Conservation (phyloP, 1,140 invertebrate genomes). For the Hyles euphorbiae region DNA sequence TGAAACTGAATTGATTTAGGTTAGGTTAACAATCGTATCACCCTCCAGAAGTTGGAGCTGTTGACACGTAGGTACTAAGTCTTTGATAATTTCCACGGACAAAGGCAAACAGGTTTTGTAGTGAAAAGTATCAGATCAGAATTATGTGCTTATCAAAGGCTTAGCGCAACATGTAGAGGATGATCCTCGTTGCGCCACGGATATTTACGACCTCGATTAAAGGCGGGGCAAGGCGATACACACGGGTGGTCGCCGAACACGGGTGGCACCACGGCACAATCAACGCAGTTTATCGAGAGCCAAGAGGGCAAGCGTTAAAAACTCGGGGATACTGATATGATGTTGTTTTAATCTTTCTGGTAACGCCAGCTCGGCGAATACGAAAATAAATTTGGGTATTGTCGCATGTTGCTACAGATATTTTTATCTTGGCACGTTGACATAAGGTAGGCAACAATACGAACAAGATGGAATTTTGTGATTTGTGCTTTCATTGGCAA, state of each 20-base stretch:
- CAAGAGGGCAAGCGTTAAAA: slow-evolving; percentile 53
- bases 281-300: slow-evolving; percentile 53
- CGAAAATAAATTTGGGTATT: slow-evolving; percentile 32
- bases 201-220: slow-evolving; percentile 64
- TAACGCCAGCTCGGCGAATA: slow-evolving; percentile 22
- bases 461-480: slow-evolving; percentile 33
- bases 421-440: slow-evolving; percentile 44
- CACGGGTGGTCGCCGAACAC: slow-evolving; percentile 52
- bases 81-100: slow-evolving; percentile 21
- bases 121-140: slow-evolving; percentile 16
- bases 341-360: slow-evolving; percentile 32
- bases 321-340: slow-evolving; percentile 38
- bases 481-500: slow-evolving; percentile 39
- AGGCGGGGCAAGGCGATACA: slow-evolving; percentile 17
- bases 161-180: slow-evolving; percentile 38
- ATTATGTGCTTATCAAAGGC: slow-evolving; percentile 52
- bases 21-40: too few species aligned
- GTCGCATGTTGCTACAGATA: slow-evolving; percentile 28
- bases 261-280: slow-evolving; percentile 41
- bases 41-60: slow-evolving; percentile 11
- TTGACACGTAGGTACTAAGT: slow-evolving; percentile 20
- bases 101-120: slow-evolving; percentile 15
- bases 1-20: not conserved
- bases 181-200: slow-evolving; percentile 60
- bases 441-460: slow-evolving; percentile 34